Evolutionary conservation across 1,140 invertebrate species (phyloP), one percentile per base, ranked within the genome.

Genomic region (Brachionus koreanus): DNA sequence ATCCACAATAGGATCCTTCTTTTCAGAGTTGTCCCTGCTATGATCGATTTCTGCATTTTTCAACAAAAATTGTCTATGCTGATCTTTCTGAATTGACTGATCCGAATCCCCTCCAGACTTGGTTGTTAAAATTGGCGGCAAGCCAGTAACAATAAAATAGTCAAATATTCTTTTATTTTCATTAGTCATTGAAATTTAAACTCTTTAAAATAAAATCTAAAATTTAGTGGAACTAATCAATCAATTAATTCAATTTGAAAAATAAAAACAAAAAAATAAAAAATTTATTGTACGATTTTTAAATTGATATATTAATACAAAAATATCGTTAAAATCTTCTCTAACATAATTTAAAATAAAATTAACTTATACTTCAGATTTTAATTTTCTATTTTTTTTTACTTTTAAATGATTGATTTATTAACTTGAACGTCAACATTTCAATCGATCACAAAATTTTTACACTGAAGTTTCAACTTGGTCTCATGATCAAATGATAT

Each of bases 61-160:
- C 7, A 74, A 74, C 4, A 79, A 5, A 13, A 61, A 7, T 61
- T 61, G 37, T 57, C 57, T 52, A 63, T 65, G 49, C 13, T 65
- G n/a, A 5, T 65, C 57, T 29, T 37, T 25, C 16, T 16, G 13
- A 16, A 39, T 16, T 4, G 7, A 7, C 29, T 37, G 12, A 52
- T 61, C 46, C 10, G 29, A 61, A 29, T 42, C 37, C 12, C 19
- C 79, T 86, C 89, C 82, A 91, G 19, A 25, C 13, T 74, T 74
- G 0, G 85, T 86, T 88, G 94, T 89, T 67, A 92, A 91, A 86
- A 94, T 91, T 39, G 93, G 93, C 9, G 94, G 93, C 85, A 98
- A 90, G 16, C 97, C 97, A 86, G 96, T 96, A 46, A 99, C 93
- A 82, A 99, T 95, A 91, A 99, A 98, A 89, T 98, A 98, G 89